Evolutionary conservation across 2,888 invertebrate genomes (phyloP).

Genomic region (Stomorhina lunata): DNA sequence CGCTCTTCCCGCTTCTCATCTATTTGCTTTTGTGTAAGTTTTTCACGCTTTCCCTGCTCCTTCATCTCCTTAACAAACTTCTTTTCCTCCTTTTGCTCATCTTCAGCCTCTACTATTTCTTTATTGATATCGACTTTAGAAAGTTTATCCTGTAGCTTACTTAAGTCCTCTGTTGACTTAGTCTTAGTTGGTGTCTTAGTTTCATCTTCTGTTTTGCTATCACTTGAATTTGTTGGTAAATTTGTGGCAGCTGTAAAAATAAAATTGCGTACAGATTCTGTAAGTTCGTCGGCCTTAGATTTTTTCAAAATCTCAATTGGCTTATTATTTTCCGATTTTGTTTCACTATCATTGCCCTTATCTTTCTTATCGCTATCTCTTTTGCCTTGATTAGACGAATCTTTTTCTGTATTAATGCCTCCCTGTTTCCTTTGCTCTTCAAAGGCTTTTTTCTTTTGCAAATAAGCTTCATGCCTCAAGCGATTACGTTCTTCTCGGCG

Average conservation of each 20-base stretch:
- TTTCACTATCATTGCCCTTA: neutral
- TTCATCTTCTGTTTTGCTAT: conserved; percentile 10
- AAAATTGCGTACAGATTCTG: conserved; percentile 70
- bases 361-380: conserved; percentile 58
- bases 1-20: conserved; percentile 72
- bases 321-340: conserved; percentile 23
- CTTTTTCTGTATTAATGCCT: conserved; percentile 65
- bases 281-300: conserved; percentile 60
- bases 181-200: neutral
- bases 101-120: neutral
- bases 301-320: conserved; percentile 51
- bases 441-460: conserved; percentile 69
- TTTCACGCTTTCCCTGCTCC: conserved; percentile 67
- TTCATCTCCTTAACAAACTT: neutral
- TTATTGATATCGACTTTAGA: conserved; percentile 38
- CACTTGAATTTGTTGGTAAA: conserved; percentile 10
- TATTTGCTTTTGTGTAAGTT: conserved; percentile 64
- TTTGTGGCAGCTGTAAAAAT: conserved; percentile 70
- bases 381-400: neutral
- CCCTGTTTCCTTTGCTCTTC: conserved; percentile 64
- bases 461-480: conserved; percentile 77
- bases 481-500: conserved; percentile 77
- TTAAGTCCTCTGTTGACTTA: conserved; percentile 48
- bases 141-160: conserved; percentile 24
- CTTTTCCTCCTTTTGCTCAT: neutral